Conservation (phyloP, 2,888 invertebrate genomes). For the Parthenolecanium corni region DNA sequence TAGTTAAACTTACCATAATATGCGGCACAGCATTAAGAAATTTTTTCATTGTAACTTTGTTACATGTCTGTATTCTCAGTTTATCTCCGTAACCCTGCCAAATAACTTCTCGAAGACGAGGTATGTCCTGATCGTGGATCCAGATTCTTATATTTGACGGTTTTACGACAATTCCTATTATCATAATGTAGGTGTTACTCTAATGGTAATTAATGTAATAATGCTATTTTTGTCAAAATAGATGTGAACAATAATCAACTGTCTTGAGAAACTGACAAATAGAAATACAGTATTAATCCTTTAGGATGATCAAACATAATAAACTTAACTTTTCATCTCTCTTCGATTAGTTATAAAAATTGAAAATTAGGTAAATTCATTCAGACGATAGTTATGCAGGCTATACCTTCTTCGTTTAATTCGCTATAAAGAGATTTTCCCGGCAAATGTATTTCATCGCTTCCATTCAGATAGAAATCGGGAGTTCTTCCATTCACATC, state of each 20-base stretch:
- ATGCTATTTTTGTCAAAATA: too few relatives aligned
- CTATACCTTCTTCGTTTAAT: not conserved
- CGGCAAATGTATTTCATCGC: conserved; percentile 45
- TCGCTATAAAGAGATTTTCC: conserved; percentile 31
- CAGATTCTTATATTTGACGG: conserved; percentile 86
- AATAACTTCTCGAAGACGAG: conserved; percentile 71
- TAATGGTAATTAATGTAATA: too few relatives aligned
- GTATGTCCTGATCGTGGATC: conserved; percentile 85
- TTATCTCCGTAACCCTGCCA: conserved; percentile 83
- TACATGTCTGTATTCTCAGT: conserved; percentile 70
- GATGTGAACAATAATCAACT: too few relatives aligned
- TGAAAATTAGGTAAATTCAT: not conserved
- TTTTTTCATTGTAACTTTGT: conserved; percentile 65
- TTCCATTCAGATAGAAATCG: conserved; percentile 47
- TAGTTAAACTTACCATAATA: conserved; percentile 63
- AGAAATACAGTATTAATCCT: too few relatives aligned
- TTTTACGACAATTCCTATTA: conserved; percentile 48
- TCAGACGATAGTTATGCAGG: too few relatives aligned
- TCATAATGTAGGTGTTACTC: too few relatives aligned
- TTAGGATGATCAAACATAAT: too few relatives aligned
- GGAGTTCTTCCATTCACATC: conserved; percentile 49
- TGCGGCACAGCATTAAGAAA: conserved; percentile 89
- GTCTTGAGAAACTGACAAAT: too few relatives aligned
- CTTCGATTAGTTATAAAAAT: too few relatives aligned
- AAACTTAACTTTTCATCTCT: too few relatives aligned